Conservation (phyloP, 1,140 invertebrate species). For the Pseudomyrmex concolor region DNA sequence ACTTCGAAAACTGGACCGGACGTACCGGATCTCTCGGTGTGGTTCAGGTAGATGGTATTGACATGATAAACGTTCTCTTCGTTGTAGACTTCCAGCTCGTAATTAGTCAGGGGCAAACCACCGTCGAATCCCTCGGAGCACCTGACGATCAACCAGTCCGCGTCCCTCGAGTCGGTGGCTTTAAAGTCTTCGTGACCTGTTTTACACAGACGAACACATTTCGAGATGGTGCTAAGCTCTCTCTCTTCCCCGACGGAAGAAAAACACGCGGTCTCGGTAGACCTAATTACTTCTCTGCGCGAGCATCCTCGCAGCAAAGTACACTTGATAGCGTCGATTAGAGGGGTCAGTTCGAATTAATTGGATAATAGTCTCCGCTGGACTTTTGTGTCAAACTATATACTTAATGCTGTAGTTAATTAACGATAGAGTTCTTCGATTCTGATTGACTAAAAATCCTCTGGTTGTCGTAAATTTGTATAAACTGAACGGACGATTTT, state of each 20-base stretch:
- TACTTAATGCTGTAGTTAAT: slow-evolving; percentile 8
- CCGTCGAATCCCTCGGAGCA: slow-evolving; percentile 94
- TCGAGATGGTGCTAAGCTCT: slow-evolving; percentile 21
- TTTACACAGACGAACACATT: slow-evolving; percentile 34
- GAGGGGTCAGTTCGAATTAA: slow-evolving; percentile 31
- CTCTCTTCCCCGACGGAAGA: slow-evolving; percentile 29
- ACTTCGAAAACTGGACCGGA: slow-evolving; percentile 89
- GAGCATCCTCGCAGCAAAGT: slow-evolving; percentile 9
- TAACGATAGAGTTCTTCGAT: neutral
- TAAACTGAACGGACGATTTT: neutral
- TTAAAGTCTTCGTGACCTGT: slow-evolving; percentile 88
- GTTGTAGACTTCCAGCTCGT: slow-evolving; percentile 90
- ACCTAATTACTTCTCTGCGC: slow-evolving; percentile 46
- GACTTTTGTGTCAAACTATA: slow-evolving; percentile 25
- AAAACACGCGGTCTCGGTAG: slow-evolving; percentile 46
- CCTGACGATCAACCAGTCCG: slow-evolving; percentile 89
- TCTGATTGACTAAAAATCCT: slow-evolving; percentile 21
- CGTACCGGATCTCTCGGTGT: slow-evolving; percentile 69
- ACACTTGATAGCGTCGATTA: slow-evolving; percentile 34
- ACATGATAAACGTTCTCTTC: slow-evolving; percentile 79
- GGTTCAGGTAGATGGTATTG: slow-evolving; percentile 79
- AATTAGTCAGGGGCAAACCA: slow-evolving; percentile 93
- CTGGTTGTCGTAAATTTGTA: neutral
- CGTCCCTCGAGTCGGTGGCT: slow-evolving; percentile 90
- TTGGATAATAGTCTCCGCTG: slow-evolving; percentile 41